phyloP scores from a whole-genome alignment of 92 coral and sea anemone species.

The Parazoanthus swiftii region DNA sequence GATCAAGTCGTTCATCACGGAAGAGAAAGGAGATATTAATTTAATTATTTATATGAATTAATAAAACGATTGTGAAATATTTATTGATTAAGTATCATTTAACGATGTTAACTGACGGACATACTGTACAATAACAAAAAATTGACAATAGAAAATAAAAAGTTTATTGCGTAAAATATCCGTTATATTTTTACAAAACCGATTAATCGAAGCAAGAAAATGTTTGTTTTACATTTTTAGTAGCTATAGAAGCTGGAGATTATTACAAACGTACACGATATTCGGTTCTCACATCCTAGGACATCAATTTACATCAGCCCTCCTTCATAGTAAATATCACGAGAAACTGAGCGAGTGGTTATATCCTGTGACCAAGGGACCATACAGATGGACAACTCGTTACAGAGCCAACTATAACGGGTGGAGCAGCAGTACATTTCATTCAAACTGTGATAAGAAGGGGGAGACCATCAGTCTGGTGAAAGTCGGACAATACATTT shows the following conservation, averaged over 20 bases:
- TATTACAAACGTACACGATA: not conserved
- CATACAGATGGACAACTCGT: not conserved
- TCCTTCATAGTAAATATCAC: not conserved
- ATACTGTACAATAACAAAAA: no score
- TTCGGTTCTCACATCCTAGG: not conserved
- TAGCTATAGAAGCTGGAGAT: not conserved
- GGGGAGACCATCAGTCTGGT: slow-evolving; percentile 32
- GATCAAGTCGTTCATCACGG: no score
- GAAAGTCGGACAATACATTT: slow-evolving; percentile 14
- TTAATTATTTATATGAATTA: no score
- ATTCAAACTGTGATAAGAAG: slow-evolving; percentile 22
- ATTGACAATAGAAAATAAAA: no score
- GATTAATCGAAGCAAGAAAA: not conserved
- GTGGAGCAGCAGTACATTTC: slow-evolving; percentile 33
- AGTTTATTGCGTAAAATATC: no score
- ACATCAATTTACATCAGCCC: not conserved
- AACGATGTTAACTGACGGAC: no score
- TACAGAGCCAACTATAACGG: slow-evolving; percentile 20
- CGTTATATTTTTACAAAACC: no score
- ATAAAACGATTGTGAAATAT: no score
- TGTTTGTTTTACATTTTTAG: not conserved
- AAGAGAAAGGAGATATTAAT: no score
- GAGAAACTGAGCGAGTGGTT: slow-evolving; percentile 16
- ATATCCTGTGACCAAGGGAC: not conserved
- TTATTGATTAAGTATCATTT: no score